Base-by-base conservation (phyloP, 2,797 vertebrate species). In the Cephalopachus bancanus region DNA sequence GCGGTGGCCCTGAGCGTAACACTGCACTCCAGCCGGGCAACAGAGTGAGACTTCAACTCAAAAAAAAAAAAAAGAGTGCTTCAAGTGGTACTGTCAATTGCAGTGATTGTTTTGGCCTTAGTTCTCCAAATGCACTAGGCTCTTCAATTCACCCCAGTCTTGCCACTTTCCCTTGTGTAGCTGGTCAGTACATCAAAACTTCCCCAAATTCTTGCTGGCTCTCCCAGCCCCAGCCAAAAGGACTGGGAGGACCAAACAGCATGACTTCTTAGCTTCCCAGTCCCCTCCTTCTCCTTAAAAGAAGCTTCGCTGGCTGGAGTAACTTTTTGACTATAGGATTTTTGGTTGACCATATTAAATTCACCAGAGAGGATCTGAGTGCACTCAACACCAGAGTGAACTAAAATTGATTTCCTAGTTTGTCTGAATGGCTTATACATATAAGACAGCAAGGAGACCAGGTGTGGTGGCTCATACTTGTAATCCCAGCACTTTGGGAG, bases 151-250 rank as follows among this genome's bases (percentile, higher is more conserved):
- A 80, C 59, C 49, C n/a, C 78, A 15, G 6, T n/a, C 69, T 93
- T 80, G 69, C 33, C 75, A 51, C 75, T 51, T 78, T 81, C 62
- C 72, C 33, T 92, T 30, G 59, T 84, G 7, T 26, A 89, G 69
- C 26, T 85, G n/a, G 62, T 24, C 62, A 79, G 80, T 30, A 88
- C 3, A 75, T 89, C n/a, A 89, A 81, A 93, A 84, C 65, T 72
- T 97, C 37, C 28, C 69, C 44, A 51, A 93, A 72, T 90, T 80
- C 69, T 69, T 60, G 5, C 30, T 74, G 84, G 9, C 12, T 60
- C 49, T 91, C 92, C n/a, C 69, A 94, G 33, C 19, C 37, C n/a
- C 17, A 67, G 15, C 37, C 57, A 88, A 88, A 95, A 83, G 49
- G 11, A 81, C 55, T 67, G 53, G 74, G 17, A 62, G 28, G 72